A percentile compares a stretch with the other conserved stretches of the same genome.
Evolutionary conservation across 2,797 vertebrate genomes (phyloP).

Genomic region (Dicrostonyx torquatus): DNA sequence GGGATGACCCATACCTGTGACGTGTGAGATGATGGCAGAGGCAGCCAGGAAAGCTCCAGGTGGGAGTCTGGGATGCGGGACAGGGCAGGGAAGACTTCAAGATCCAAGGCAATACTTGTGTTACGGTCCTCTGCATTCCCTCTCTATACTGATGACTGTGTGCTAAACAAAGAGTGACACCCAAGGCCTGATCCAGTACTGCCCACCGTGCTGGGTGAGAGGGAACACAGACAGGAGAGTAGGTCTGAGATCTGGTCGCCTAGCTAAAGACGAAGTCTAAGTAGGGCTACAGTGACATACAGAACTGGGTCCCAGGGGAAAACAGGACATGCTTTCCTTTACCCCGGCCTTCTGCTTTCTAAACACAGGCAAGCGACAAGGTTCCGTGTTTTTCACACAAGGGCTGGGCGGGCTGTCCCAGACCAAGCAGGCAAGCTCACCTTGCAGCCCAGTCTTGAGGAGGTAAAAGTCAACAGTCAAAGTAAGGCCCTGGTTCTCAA

Average conservation of each 20-base stretch:
- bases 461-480: slow-evolving; percentile 33
- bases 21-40: no score
- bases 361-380: neutral
- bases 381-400: neutral
- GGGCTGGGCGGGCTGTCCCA: neutral
- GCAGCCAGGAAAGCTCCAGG: neutral
- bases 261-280: neutral
- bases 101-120: neutral
- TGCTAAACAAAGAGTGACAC: neutral
- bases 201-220: fast-evolving
- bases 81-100: neutral
- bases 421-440: neutral
- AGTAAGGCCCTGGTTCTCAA: slow-evolving; percentile 15
- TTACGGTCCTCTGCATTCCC: neutral
- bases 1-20: neutral
- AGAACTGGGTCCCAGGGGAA: neutral
- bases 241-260: neutral
- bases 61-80: neutral
- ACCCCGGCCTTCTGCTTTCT: neutral
- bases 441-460: neutral
- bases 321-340: neutral
- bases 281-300: neutral
- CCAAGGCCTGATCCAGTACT: neutral
- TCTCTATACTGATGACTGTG: neutral
- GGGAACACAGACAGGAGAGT: fast-evolving